These are phyloP conservation scores for Actenoides lindsayi DNA, from an alignment of 2,113 vertebrate species.

Conservation along the genomic window DNA sequence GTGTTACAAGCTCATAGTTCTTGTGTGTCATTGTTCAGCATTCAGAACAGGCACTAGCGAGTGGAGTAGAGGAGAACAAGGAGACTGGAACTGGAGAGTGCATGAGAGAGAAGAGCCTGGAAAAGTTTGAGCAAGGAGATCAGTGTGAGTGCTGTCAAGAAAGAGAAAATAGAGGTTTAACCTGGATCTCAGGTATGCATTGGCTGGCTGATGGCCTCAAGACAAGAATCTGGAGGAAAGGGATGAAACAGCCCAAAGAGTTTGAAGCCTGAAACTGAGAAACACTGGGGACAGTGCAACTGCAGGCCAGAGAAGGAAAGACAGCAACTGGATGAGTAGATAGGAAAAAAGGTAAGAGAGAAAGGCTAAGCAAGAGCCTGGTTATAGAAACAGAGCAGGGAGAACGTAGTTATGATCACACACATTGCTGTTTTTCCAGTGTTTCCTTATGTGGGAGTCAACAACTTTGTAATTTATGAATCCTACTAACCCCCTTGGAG, in stretches of 20 bases:
- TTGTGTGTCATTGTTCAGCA: not conserved
- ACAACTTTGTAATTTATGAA: conserved; percentile 31
- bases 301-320: not conserved
- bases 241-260: not conserved
- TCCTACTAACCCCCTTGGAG: not conserved
- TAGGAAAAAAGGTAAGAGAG: not conserved
- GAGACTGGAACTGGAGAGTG: not conserved
- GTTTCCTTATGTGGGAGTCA: conserved; percentile 6
- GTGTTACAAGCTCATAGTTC: not conserved
- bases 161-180: not conserved
- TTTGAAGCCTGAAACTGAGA: not conserved
- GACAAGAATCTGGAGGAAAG: not conserved
- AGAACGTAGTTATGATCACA: not conserved
- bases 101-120: not conserved
- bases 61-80: not conserved
- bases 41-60: accelerated
- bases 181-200: not conserved
- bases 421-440: not conserved
- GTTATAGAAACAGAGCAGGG: not conserved
- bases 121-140: not conserved
- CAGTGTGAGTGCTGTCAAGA: not conserved
- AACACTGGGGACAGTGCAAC: not conserved
- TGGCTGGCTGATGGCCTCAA: not conserved
- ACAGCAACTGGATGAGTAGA: not conserved
- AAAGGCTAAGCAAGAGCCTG: not conserved